Percentiles rank a stretch among this genome's conserved stretches.
Evolutionary conservation across 2,113 vertebrate species (phyloP).

Genomic region (Indri indri): DNA sequence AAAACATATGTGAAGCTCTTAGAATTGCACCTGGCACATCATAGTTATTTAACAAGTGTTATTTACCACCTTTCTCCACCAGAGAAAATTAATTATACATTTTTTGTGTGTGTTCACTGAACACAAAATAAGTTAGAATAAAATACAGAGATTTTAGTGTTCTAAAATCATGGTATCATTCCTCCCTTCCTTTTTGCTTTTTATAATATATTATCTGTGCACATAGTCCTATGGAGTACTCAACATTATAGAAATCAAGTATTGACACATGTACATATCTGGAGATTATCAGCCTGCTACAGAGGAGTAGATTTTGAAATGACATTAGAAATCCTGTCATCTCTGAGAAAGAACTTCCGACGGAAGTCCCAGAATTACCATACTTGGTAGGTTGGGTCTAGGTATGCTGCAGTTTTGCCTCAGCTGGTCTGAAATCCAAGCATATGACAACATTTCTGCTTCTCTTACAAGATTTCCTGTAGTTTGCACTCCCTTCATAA

Average conservation of each 20-base stretch:
- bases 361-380: background rate
- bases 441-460: slow-evolving; percentile 74
- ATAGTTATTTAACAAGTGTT: slow-evolving; percentile 15
- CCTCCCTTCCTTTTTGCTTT: background rate
- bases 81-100: slow-evolving; percentile 40
- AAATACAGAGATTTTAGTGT: background rate
- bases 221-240: background rate
- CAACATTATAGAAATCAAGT: background rate
- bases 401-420: slow-evolving; percentile 47
- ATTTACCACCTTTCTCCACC: background rate
- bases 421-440: slow-evolving; percentile 69
- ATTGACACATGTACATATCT: background rate
- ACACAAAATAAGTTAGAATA: slow-evolving; percentile 37
- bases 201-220: background rate
- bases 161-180: background rate
- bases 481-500: slow-evolving; percentile 75
- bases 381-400: slow-evolving; percentile 6
- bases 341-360: background rate
- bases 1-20: background rate
- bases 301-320: background rate
- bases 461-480: slow-evolving; percentile 76
- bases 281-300: background rate
- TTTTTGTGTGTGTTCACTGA: background rate
- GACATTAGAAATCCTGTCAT: slow-evolving; percentile 3
- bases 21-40: background rate